phyloP scores from a whole-genome alignment of 2,888 invertebrate genomes.

The Alviniconcha strummeri region DNA sequence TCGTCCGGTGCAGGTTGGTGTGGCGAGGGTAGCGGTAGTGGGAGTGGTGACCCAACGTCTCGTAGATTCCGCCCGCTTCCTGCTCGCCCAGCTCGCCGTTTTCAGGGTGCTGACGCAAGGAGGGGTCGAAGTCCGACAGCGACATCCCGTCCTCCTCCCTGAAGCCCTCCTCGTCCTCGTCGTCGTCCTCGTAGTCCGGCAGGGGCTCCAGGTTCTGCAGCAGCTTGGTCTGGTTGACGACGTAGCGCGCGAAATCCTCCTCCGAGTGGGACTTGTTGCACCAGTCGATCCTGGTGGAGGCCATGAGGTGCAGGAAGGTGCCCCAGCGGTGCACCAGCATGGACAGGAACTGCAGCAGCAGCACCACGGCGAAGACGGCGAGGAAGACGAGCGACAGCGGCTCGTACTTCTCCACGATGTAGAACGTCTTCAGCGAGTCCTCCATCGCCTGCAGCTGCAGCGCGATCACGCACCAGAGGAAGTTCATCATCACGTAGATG shows the following conservation, averaged over 20 bases:
- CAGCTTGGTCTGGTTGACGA: conserved; percentile 61
- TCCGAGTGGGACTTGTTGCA: conserved; percentile 59
- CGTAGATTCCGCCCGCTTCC: conserved; percentile 21
- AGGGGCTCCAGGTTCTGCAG: conserved; percentile 62
- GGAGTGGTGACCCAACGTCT: conserved; percentile 18
- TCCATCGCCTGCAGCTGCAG: conserved; percentile 92
- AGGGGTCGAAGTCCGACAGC: conserved; percentile 25
- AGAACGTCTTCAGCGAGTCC: conserved; percentile 81
- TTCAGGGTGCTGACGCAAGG: conserved; percentile 17
- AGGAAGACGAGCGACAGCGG: conserved; percentile 63
- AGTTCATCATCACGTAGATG: conserved; percentile 90
- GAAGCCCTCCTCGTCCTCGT: conserved; percentile 46
- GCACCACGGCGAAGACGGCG: conserved; percentile 60
- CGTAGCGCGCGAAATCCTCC: conserved; percentile 64
- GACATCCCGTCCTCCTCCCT: conserved; percentile 35
- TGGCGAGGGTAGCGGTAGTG: background rate
- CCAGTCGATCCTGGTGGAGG: conserved; percentile 65
- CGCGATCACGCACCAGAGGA: conserved; percentile 98
- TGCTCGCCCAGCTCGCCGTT: background rate
- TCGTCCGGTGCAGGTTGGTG: conserved; percentile 40
- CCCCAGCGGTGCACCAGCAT: conserved; percentile 68
- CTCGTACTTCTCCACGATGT: conserved; percentile 64
- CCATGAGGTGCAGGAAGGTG: conserved; percentile 68
- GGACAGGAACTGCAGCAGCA: conserved; percentile 60
- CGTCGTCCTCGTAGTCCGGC: conserved; percentile 62